Percentiles rank a stretch among this genome's conserved stretches.
Conservation (phyloP, 2,888 invertebrate genomes). For the Pedicia rivosa region DNA sequence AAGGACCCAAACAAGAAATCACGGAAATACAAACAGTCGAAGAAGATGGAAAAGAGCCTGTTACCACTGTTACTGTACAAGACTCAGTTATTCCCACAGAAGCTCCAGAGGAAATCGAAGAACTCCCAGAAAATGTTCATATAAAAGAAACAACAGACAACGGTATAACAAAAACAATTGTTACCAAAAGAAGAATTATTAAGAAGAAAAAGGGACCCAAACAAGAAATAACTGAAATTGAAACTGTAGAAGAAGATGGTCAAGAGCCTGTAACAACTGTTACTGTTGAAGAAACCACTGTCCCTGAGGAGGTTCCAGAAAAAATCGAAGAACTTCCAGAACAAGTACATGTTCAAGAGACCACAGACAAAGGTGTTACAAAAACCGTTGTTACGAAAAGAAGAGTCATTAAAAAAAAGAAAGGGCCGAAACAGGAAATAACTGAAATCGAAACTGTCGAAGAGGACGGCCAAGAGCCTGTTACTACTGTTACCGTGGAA, state of each 20-base stretch:
- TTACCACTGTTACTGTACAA: constrained; percentile 17
- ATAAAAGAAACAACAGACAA: constrained; percentile 21
- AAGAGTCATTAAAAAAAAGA: constrained; percentile 22
- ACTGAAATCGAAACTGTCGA: constrained; percentile 27
- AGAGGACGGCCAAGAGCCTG: constrained; percentile 25
- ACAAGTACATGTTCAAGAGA: constrained; percentile 15
- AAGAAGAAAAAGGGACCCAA: constrained; percentile 24
- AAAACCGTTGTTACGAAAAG: constrained; percentile 22
- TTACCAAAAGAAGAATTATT: constrained; percentile 21
- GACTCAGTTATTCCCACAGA: constrained; percentile 9
- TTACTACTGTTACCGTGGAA: constrained; percentile 18
- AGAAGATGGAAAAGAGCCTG: constrained; percentile 16
- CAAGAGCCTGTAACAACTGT: constrained; percentile 22
- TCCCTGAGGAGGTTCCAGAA: constrained; percentile 10
- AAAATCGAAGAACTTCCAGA: constrained; percentile 18
- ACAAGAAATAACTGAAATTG: constrained; percentile 26
- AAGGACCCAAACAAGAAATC: constrained; percentile 17
- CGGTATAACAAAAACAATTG: constrained; percentile 17
- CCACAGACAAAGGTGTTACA: constrained; percentile 14
- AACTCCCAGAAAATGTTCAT: constrained; percentile 27
- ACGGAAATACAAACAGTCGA: constrained; percentile 18
- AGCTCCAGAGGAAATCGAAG: constrained; percentile 19
- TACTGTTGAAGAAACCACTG: constrained; percentile 13
- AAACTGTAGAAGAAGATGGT: constrained; percentile 26
- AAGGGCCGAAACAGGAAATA: constrained; percentile 24